Base-by-base conservation (phyloP, 2,888 invertebrate species). In the Drepana falcataria region DNA sequence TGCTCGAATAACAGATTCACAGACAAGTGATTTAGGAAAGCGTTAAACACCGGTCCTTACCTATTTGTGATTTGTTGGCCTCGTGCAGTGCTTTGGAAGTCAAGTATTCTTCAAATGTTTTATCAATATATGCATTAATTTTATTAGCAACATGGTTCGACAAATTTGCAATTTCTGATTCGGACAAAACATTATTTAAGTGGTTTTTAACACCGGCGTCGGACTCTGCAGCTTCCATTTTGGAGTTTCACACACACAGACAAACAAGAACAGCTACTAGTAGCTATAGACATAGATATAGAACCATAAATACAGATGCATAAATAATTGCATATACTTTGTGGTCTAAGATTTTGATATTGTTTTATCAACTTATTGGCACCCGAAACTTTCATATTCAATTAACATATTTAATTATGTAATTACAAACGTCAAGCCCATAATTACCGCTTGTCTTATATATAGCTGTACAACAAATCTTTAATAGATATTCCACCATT, bases 41-140 rank as follows among this genome's bases (percentile, higher is more conserved):
- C 75, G 74, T 72, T 73, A 71, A 74, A 73, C 69, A 74, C 79
- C 79, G 79, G 80, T 70, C 73, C 73, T 82, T 77, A 95, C 95
- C 94, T 70, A 93, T 91, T 74, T 92, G 93, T 59, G 90, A 89
- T 78, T 92, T 93, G 68, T 91, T 92, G 59, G 94, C 93, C 86
- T 95, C 95, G 59, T 94, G 93, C 40, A 95, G 91, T 2, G 95
- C 96, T 83, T 94, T 95, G 37, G 94, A 92, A 55, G 94, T 95
- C 68, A 95, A 89, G 64, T 94, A 94, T 77, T 95, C 94, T 69
- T 95, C 95, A 73, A 94, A 93, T 77, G 94, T 93, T 56, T 92
- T 65, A 57, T 89, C 90, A 68, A 90, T 88, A 59, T 85, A 89
- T 3, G 66, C 79, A 68, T 94, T 93, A 48, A 96, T 87, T 85